Evolutionary conservation across 2,113 vertebrate genomes (phyloP).

Genomic region (Cryptomyrus ogoouensis): DNA sequence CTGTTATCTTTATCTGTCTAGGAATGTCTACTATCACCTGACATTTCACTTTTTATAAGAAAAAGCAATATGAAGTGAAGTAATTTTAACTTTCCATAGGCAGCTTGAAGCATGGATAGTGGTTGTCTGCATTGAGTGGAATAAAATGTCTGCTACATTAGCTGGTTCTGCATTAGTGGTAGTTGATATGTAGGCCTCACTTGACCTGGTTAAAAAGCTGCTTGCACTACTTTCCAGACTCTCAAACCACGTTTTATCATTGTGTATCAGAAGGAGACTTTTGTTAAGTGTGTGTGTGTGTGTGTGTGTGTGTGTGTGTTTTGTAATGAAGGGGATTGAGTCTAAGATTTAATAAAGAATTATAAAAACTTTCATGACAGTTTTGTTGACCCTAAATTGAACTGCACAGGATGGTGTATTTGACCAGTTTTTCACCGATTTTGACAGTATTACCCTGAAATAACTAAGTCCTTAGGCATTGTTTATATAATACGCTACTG

Average conservation of each 20-base stretch:
- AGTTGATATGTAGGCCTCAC: background rate
- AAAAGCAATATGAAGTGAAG: constrained; percentile 1
- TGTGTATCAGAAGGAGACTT: constrained; percentile 1
- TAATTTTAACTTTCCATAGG: background rate
- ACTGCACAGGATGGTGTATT: background rate
- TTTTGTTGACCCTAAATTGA: background rate
- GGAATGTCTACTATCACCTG: background rate
- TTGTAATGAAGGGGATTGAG: constrained; percentile 4
- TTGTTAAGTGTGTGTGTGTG: background rate
- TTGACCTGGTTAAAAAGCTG: background rate
- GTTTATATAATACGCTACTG: background rate
- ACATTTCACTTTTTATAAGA: background rate
- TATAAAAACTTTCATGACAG: background rate
- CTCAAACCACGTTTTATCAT: background rate
- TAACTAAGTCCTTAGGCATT: background rate
- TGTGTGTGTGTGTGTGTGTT: background rate
- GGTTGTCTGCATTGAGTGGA: background rate
- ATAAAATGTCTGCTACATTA: background rate
- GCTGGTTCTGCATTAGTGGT: background rate
- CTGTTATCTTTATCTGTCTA: background rate
- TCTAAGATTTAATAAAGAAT: constrained; percentile 1
- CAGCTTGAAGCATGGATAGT: background rate
- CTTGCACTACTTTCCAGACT: constrained; percentile 9
- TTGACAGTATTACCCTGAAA: background rate
- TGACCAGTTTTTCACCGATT: background rate